Percentiles rank a stretch among this genome's conserved stretches.
These are phyloP conservation scores for Orthosia gothica DNA, from an alignment of 2,888 invertebrate species.

Conservation along the genomic window DNA sequence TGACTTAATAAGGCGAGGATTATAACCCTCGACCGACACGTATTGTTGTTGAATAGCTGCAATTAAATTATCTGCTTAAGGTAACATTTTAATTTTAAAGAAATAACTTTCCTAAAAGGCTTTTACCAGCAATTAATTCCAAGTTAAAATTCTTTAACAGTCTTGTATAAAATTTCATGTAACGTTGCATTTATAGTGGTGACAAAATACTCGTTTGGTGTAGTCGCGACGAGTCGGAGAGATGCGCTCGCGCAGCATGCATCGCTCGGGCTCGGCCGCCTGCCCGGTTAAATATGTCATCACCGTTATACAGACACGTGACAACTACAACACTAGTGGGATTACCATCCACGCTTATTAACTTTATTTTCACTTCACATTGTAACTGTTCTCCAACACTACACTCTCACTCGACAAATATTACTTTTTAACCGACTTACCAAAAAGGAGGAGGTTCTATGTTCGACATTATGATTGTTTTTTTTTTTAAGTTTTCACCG, in stretches of 20 bases:
- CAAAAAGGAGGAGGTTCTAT: too few relatives aligned
- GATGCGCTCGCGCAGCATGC: constrained; percentile 67
- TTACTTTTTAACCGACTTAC: constrained; percentile 5
- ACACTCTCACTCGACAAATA: constrained; percentile 26
- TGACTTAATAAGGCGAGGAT: constrained; percentile 41
- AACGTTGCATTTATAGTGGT: constrained; percentile 66
- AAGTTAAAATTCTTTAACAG: constrained; percentile 20
- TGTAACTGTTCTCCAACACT: constrained; percentile 58
- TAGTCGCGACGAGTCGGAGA: constrained; percentile 59
- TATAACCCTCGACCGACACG: constrained; percentile 26
- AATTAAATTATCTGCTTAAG: constrained; percentile 18
- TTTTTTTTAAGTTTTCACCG: too few relatives aligned
- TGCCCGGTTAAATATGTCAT: constrained; percentile 82
- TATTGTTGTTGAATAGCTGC: constrained; percentile 19
- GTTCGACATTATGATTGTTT: too few relatives aligned
- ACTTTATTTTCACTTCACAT: constrained; percentile 61
- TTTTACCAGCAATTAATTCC: constrained; percentile 10
- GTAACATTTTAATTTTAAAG: not conserved
- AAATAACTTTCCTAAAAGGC: not conserved
- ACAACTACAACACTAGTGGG: constrained; percentile 66
- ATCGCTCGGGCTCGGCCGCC: constrained; percentile 59
- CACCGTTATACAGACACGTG: constrained; percentile 81
- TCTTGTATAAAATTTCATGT: constrained; percentile 48
- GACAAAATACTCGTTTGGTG: constrained; percentile 69
- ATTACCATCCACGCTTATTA: constrained; percentile 64